Base-by-base conservation (phyloP, 2,113 vertebrate genomes). In the Petroica traversi region DNA sequence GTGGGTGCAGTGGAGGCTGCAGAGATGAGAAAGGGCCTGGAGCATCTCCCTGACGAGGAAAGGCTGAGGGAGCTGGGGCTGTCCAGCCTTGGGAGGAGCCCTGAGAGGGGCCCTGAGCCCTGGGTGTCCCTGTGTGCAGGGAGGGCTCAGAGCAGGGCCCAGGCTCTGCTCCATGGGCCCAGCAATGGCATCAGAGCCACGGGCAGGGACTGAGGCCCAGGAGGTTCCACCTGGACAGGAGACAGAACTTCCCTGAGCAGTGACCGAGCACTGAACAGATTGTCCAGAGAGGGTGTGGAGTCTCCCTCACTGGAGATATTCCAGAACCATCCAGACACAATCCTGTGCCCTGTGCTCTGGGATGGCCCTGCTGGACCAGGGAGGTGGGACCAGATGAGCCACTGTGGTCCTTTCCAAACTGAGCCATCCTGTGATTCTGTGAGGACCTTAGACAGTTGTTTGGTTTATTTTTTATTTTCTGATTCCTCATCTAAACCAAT, bases 261-360 rank as follows among this genome's bases (percentile, higher is more conserved):
- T 48, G 82, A 0, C 19, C 0, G 0, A 7, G 31, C 11, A 0
- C 33, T 49, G 36, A 45, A 12, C 22, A 68, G 26, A 51, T 33
- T 72, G 45, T 2, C 19, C 48, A 54, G 64, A 31, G 29, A 54
- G 20, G 13, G 1, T 62, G n/a, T 14, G 48, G 64, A 48, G 19
- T 40, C 24, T 46, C 34, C 34, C 19, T 41, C 66, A 26, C 25
- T 48, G 41, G 29, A 2, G 11, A 10, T 48, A 62, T 34, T 62
- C 20, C 48, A 46, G 46, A 62, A 0, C 24, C 6, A 1, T 14
- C 55, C 20, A 13, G 29, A 17, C 34, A 38, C 40, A 69, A 8
- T n/a, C 19, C 48, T 40, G 38, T 51, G 52, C 26, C 2, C 0
- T 63, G 41, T 66, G 61, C 52, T 57, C 36, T 43, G 38, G 52